These are phyloP conservation scores for Schlechtendalia chinensis DNA, from an alignment of 1,140 invertebrate genomes.

Conservation along the genomic window DNA sequence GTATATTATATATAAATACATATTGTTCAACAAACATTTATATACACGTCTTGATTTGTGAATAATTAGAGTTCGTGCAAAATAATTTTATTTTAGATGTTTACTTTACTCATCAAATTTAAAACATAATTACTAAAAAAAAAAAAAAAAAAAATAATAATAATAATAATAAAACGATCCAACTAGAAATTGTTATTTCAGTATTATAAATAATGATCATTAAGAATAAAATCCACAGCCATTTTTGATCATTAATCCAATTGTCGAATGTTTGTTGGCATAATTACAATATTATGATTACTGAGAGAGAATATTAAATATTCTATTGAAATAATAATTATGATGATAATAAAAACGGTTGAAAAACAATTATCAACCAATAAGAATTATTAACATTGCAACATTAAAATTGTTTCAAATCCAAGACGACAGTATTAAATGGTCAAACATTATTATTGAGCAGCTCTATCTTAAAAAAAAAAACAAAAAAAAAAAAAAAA, in stretches of 20 bases:
- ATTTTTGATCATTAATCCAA: slow-evolving; percentile 27
- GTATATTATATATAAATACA: not conserved
- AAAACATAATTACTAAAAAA: not conserved
- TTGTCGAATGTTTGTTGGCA: not conserved
- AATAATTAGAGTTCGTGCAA: not conserved
- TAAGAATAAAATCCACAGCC: slow-evolving; percentile 46
- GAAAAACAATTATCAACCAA: not conserved
- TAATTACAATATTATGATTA: not conserved
- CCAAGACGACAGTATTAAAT: not conserved
- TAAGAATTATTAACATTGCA: not conserved
- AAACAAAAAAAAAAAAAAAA: no score
- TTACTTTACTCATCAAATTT: not conserved
- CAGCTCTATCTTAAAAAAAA: slow-evolving; percentile 6
- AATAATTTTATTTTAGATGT: not conserved
- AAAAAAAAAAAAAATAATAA: not conserved
- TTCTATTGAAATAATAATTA: not conserved
- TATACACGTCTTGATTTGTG: not conserved
- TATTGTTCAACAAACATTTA: not conserved
- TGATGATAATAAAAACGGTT: not conserved
- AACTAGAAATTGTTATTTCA: not conserved
- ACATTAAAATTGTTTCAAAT: not conserved
- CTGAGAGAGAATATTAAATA: not conserved
- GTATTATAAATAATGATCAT: slow-evolving; percentile 6
- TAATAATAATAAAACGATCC: no score
- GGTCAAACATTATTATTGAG: slow-evolving; percentile 19